phyloP scores from a whole-genome alignment of 2,888 invertebrate species.

The Gymnocheta viridis region DNA sequence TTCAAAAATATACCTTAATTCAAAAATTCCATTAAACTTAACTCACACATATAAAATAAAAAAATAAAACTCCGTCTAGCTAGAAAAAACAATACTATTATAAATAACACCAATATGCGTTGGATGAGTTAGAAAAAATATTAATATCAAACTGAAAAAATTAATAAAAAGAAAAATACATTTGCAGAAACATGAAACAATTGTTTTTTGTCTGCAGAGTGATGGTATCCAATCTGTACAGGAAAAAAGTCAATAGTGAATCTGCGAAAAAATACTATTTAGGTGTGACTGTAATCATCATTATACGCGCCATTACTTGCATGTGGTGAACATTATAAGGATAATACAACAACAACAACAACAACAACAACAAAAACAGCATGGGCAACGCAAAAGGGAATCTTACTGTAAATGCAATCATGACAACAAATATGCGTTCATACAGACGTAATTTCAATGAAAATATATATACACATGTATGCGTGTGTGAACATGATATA shows the following conservation, averaged over 20 bases:
- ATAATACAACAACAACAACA: constrained; percentile 40
- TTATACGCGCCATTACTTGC: constrained; percentile 63
- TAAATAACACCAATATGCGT: constrained; percentile 59
- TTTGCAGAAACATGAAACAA: neutral
- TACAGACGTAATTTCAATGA: neutral
- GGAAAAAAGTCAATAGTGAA: constrained; percentile 19
- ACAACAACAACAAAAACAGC: constrained; percentile 35
- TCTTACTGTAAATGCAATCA: constrained; percentile 27
- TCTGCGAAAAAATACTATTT: constrained; percentile 22
- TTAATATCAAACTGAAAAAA: constrained; percentile 27
- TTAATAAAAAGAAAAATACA: constrained; percentile 18
- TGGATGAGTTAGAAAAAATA: constrained; percentile 55
- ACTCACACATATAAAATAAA: too few relatives aligned
- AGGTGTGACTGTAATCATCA: constrained; percentile 68
- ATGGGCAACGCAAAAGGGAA: neutral
- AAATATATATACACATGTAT: neutral
- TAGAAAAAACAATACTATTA: constrained; percentile 12
- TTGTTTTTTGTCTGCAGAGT: constrained; percentile 23
- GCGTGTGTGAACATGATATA: neutral
- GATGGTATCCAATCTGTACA: constrained; percentile 32
- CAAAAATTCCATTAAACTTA: too few relatives aligned
- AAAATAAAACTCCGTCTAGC: constrained; percentile 6
- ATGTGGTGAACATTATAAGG: constrained; percentile 61
- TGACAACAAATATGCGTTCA: neutral
- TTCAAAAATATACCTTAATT: too few relatives aligned